These are phyloP conservation scores for Pantherophis alleghaniensis DNA, from an alignment of 2,797 vertebrate genomes.

Conservation along the genomic window DNA sequence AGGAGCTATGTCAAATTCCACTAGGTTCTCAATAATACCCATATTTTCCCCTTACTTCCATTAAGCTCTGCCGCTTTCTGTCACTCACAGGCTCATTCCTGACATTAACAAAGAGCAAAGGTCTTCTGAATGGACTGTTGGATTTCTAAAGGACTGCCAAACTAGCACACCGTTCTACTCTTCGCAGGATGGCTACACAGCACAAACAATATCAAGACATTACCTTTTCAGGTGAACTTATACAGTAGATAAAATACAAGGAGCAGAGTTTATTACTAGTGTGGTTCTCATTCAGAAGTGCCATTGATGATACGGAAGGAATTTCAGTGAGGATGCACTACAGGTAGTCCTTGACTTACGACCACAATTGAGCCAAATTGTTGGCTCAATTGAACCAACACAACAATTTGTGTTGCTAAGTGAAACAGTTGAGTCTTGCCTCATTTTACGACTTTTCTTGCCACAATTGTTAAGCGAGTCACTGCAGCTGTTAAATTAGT, in stretches of 20 bases:
- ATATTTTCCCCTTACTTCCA: not conserved
- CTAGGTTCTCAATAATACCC: not conserved
- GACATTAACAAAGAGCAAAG: not conserved
- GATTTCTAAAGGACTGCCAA: not conserved
- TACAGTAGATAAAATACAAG: not conserved
- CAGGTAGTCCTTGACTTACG: not conserved
- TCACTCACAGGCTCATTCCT: not conserved
- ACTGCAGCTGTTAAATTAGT: not conserved
- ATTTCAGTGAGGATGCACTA: not conserved
- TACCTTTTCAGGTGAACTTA: not conserved
- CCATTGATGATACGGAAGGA: not conserved
- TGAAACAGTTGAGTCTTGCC: not conserved
- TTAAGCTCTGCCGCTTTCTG: not conserved
- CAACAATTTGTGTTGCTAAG: not conserved
- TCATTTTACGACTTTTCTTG: not conserved
- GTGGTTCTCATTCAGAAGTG: not conserved
- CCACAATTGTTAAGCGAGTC: not conserved
- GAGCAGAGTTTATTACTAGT: not conserved
- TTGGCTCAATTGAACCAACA: not conserved
- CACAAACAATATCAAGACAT: not conserved
- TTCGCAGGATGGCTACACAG: not conserved
- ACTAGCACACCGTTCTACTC: too few relatives aligned
- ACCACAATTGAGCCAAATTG: not conserved
- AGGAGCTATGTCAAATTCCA: not conserved
- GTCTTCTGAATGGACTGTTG: not conserved